These are phyloP conservation scores for Scaptomyza hsui DNA, from an alignment of 1,140 invertebrate genomes.

Conservation along the genomic window DNA sequence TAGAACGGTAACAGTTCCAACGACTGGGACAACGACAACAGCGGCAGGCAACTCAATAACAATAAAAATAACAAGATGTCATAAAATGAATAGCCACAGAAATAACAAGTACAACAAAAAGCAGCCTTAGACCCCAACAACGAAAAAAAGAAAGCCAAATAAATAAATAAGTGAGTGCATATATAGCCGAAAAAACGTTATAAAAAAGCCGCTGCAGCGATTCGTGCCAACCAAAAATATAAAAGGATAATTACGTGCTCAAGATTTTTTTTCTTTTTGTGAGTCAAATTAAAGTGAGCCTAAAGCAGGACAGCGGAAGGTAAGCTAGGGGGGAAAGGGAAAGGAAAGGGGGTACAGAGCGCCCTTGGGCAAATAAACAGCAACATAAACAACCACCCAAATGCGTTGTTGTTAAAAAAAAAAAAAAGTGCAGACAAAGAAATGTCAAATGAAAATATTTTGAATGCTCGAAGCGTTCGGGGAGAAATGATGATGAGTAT, in stretches of 20 bases:
- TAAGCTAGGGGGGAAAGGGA: not conserved
- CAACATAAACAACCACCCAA: conserved; percentile 59
- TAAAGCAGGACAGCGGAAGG: not conserved
- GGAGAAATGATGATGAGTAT: conserved; percentile 1
- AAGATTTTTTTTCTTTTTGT: conserved; percentile 58
- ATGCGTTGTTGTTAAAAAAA: conserved; percentile 26
- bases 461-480: conserved; percentile 29
- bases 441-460: conserved; percentile 81
- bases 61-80: conserved; percentile 81
- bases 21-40: conserved; percentile 32
- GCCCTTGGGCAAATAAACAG: conserved; percentile 67
- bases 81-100: conserved; percentile 60
- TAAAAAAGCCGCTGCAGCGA: conserved; percentile 14
- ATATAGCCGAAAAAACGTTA: conserved; percentile 19
- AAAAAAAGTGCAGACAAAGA: conserved; percentile 13
- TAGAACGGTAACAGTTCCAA: conserved; percentile 30
- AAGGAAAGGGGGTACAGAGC: not conserved
- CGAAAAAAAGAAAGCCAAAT: conserved; percentile 54
- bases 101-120: conserved; percentile 52
- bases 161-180: conserved; percentile 47
- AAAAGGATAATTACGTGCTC: conserved; percentile 76
- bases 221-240: conserved; percentile 10
- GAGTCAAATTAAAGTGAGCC: conserved; percentile 68
- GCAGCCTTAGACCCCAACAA: conserved; percentile 13
- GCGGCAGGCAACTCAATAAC: conserved; percentile 78